These are phyloP conservation scores for Gambelia wislizenii DNA, from an alignment of 2,797 vertebrate species.

Conservation along the genomic window DNA sequence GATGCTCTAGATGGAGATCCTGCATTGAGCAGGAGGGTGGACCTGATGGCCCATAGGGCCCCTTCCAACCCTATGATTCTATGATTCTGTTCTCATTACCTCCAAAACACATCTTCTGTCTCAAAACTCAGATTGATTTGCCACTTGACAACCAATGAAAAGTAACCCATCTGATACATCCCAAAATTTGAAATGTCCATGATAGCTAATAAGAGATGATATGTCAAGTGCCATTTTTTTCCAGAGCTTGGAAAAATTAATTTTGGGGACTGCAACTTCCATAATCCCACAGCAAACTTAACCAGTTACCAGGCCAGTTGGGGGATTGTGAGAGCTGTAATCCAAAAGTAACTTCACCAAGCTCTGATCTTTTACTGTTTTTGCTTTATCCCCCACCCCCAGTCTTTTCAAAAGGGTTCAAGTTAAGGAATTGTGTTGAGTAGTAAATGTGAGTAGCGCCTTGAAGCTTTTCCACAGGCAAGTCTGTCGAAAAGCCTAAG, in stretches of 20 bases:
- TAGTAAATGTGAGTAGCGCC: not conserved
- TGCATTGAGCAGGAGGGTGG: not conserved
- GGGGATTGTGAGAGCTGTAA: too few species aligned
- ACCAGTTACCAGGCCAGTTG: too few species aligned
- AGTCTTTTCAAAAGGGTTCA: conserved; percentile 5
- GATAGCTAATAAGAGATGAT: too few species aligned
- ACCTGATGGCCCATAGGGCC: not conserved
- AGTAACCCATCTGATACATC: too few species aligned
- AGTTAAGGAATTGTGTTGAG: not conserved
- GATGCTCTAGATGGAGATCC: not conserved
- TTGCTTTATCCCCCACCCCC: not conserved
- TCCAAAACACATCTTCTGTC: not conserved
- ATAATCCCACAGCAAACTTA: too few species aligned
- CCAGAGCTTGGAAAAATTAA: too few species aligned
- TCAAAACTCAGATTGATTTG: too few species aligned
- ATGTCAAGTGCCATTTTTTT: too few species aligned
- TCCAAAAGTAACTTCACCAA: not conserved
- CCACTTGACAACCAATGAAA: too few species aligned
- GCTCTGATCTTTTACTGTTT: not conserved
- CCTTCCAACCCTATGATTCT: not conserved
- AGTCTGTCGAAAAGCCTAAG: not conserved
- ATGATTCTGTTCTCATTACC: not conserved
- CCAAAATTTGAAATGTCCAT: too few species aligned
- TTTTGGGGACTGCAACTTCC: too few species aligned
- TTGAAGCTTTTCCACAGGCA: not conserved